Base-by-base conservation (phyloP, 1,140 invertebrate species). In the Habropoda laboriosa region DNA sequence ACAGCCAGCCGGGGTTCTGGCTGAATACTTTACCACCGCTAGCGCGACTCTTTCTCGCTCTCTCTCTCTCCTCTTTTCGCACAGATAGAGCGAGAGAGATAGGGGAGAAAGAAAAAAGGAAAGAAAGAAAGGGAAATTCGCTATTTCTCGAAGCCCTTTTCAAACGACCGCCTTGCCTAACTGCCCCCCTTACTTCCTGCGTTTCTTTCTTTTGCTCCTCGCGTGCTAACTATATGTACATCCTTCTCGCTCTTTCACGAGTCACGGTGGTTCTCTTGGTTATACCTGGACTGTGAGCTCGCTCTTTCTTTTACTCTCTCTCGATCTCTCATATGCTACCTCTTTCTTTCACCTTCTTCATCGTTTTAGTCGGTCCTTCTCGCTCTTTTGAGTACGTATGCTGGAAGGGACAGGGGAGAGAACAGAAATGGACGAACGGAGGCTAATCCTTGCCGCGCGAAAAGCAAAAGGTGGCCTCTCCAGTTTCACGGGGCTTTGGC, bases 391-490 rank as follows among this genome's bases (percentile, higher is more conserved):
- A 45, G 42, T 35, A 66, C 5, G 38, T n/a, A 32, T 6, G 8
- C n/a, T 47, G 32, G 30, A 51, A 63, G 51, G n/a, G 10, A 32
- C 45, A 51, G 24, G 58, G 30, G n/a, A 32, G n/a, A 21, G 30
- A 45, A 42, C n/a, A 16, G 16, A 24, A 55, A 38, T 30, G 30
- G 32, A 32, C 42, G 30, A 40, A 47, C 42, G 16, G 30, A 51
- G n/a, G 75, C 77, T 86, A 86, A 86, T 86, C 85, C 76, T 85
- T 85, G 47, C 71, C 74, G 73, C 79, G 72, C 66, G 85, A 76
- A 79, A 85, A 86, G 83, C 83, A 86, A 86, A 86, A 85, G 84
- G 80, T 72, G 75, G 80, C 81, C 83, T 82, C 83, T 86, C 82
- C 60, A 86, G 85, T 71, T 86, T 85, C 76, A 85, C 76, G 67